Evolutionary conservation across 2,888 invertebrate genomes (phyloP).

Genomic region (Zhuqinia jingwanae): DNA sequence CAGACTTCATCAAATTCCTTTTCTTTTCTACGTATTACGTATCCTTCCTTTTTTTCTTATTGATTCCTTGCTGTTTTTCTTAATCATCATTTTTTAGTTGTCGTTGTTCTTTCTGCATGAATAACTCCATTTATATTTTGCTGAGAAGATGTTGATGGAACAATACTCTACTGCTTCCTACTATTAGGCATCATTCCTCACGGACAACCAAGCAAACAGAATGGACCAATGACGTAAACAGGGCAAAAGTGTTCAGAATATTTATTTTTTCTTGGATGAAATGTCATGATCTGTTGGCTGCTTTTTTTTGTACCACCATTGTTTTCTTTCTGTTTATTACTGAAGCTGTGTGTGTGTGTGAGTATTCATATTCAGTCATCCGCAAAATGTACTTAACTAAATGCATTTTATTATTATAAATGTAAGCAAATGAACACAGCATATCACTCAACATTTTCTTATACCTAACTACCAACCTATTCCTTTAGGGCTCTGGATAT

Average conservation of each 20-base stretch:
- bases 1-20: background rate
- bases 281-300: conserved; percentile 37
- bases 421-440: background rate
- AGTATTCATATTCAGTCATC: background rate
- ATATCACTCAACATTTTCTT: background rate
- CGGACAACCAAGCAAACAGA: background rate
- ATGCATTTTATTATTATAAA: background rate
- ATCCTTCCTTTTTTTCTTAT: background rate
- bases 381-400: conserved; percentile 20
- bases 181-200: no score
- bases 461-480: background rate
- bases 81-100: conserved; percentile 31
- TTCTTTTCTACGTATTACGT: background rate
- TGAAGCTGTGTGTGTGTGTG: no score
- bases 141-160: background rate
- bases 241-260: background rate
- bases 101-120: background rate
- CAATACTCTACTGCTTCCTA: no score
- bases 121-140: background rate
- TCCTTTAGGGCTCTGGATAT: background rate
- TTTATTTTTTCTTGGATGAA: conserved; percentile 32
- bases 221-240: background rate
- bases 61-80: conserved; percentile 3
- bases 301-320: conserved; percentile 1
- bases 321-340: no score